Evolutionary conservation across 23 tunicate genomes (phyloP), one percentile per base, ranked within the genome.

Genomic region (Halocynthia roretzi): DNA sequence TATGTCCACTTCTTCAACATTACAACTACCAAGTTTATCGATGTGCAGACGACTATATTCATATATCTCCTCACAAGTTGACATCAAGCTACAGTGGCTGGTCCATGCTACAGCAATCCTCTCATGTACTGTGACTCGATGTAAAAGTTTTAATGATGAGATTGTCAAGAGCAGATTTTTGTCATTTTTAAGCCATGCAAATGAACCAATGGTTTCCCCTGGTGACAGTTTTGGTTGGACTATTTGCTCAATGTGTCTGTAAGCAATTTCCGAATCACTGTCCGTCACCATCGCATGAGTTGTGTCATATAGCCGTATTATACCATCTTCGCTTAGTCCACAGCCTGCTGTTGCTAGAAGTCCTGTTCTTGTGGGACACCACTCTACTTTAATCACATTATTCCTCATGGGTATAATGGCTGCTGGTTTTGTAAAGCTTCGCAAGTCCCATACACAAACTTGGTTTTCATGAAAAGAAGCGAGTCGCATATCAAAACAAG

Each of bases 401-500:
- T 61, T 53, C 17, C 68, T 48, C n/a, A 83, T 50, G 12, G 80
- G 17, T 54, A 82, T 21, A 52, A 84, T 68, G n/a, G 68, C 76
- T 23, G 69, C 80, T 53, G 96, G 89, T 54, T 81, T 90, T 10
- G 61, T 10, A 53, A 84, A 80, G n/a, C 57, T 80, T 76, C 96
- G 60, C 19, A 50, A 52, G 70, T 90, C 96, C 96, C 89, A 90
- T 52, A 84, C 53, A 6, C 66, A 58, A 21, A 84, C 48, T 7
- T 22, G 51, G 40, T 80, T 64, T 15, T 84, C 89, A 52, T 64
- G 66, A 80, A 55, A 90, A 52, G 86, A 84, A 6, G 96, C 96
- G 53, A 90, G 40, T 17, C 85, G 66, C 15, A 55, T 80, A n/a
- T 84, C 86, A n/a, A 48, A 15, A 51, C 53, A 70, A 9, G 96